These are phyloP conservation scores for Tachina grossa DNA, from an alignment of 2,888 invertebrate genomes.

Conservation along the genomic window DNA sequence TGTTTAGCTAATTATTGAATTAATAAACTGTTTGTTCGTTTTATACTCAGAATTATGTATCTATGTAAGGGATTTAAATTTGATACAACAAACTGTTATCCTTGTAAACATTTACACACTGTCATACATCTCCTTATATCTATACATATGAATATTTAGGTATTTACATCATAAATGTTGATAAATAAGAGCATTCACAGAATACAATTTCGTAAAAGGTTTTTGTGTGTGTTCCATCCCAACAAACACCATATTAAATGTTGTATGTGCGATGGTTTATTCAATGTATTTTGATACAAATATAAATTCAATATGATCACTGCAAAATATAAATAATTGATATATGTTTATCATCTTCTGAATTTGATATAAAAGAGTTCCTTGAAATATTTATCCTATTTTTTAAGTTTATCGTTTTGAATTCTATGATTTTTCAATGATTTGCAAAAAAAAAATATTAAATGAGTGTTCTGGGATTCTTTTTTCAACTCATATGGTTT, in stretches of 20 bases:
- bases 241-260: neutral
- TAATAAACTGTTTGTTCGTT: neutral
- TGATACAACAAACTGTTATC: constrained; percentile 11
- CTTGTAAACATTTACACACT: neutral
- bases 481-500: too few relatives aligned
- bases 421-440: too few relatives aligned
- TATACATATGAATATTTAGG: neutral
- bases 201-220: neutral
- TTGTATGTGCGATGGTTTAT: neutral
- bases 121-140: neutral
- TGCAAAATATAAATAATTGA: too few relatives aligned
- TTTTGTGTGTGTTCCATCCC: neutral
- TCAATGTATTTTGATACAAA: neutral
- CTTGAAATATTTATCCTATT: too few relatives aligned
- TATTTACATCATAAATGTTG: constrained; percentile 12
- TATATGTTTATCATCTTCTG: too few relatives aligned
- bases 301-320: neutral
- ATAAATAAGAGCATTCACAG: constrained; percentile 26
- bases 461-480: too few relatives aligned
- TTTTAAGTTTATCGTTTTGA: too few relatives aligned
- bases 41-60: neutral
- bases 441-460: too few relatives aligned
- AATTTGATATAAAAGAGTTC: too few relatives aligned
- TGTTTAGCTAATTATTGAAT: neutral
- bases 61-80: neutral